A percentile compares a stretch with the other conserved stretches of the same genome.
phyloP scores from a whole-genome alignment of 2,113 vertebrate species.

The Megaleporinus macrocephalus region DNA sequence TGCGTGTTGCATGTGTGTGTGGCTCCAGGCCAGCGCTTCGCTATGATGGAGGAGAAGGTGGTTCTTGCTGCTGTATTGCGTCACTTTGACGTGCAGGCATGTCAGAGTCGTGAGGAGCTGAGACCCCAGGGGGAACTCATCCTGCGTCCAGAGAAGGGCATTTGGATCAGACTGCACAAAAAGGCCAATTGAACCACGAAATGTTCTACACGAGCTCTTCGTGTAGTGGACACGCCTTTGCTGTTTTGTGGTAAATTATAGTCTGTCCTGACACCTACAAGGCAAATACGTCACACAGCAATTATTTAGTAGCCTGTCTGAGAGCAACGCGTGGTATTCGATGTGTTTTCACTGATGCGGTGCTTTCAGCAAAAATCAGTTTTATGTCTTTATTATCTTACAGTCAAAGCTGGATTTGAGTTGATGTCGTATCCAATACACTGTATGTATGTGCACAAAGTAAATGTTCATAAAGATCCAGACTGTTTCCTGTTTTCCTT shows the following conservation, averaged over 20 bases:
- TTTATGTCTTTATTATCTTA: neutral
- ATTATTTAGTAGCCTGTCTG: neutral
- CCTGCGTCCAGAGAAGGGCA: slow-evolving; percentile 82
- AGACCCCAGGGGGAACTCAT: slow-evolving; percentile 78
- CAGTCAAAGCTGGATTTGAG: neutral
- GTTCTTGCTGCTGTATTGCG: slow-evolving; percentile 81
- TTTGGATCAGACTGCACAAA: slow-evolving; percentile 82
- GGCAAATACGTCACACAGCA: neutral
- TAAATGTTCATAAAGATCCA: neutral
- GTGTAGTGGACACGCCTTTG: neutral
- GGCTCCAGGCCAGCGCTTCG: slow-evolving; percentile 83
- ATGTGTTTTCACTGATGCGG: neutral
- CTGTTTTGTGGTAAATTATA: neutral
- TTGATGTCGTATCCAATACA: neutral
- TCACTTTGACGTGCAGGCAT: slow-evolving; percentile 77
- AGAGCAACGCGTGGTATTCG: neutral
- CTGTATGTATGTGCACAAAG: neutral
- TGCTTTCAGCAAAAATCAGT: neutral
- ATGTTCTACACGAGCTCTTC: neutral
- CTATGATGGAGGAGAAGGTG: slow-evolving; percentile 85
- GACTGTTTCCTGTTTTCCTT: neutral
- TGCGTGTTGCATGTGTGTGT: slow-evolving; percentile 31
- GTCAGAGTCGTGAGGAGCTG: slow-evolving; percentile 79
- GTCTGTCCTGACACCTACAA: neutral
- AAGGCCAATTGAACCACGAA: slow-evolving; percentile 52